Evolutionary conservation across 2,797 vertebrate species (phyloP).

Genomic region (Alca torda): DNA sequence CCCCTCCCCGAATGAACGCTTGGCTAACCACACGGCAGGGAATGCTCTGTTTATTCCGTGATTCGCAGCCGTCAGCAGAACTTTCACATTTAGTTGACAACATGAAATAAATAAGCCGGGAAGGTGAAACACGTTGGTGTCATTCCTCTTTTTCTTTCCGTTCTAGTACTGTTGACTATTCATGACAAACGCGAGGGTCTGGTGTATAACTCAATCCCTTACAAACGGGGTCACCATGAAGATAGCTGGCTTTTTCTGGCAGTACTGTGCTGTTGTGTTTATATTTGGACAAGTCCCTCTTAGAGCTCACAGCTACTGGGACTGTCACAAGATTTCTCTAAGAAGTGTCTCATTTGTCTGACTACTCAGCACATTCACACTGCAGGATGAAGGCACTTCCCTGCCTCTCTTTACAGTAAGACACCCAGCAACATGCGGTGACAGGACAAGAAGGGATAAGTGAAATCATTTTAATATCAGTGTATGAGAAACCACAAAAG

Average conservation of each 20-base stretch:
- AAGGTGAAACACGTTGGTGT: background rate
- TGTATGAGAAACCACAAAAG: conserved; percentile 69
- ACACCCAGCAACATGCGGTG: conserved; percentile 45
- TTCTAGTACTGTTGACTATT: background rate
- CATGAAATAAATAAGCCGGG: background rate
- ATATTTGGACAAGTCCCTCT: background rate
- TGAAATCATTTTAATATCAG: conserved; percentile 78
- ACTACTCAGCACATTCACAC: background rate
- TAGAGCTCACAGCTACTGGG: background rate
- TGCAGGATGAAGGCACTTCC: background rate
- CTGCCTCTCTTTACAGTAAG: conserved; percentile 58
- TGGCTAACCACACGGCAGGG: background rate
- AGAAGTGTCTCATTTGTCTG: background rate
- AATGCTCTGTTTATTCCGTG: conserved; percentile 27
- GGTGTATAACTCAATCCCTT: background rate
- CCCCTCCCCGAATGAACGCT: background rate
- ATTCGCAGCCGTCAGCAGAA: background rate
- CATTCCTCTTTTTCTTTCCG: background rate
- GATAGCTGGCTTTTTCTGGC: background rate
- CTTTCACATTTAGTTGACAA: background rate
- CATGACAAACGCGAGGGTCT: background rate
- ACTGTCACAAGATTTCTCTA: background rate
- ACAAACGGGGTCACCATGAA: background rate
- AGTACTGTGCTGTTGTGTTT: background rate
- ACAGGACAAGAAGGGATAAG: conserved; percentile 55